Base-by-base conservation (phyloP, 2,797 vertebrate species). In the Scarus forsteni region DNA sequence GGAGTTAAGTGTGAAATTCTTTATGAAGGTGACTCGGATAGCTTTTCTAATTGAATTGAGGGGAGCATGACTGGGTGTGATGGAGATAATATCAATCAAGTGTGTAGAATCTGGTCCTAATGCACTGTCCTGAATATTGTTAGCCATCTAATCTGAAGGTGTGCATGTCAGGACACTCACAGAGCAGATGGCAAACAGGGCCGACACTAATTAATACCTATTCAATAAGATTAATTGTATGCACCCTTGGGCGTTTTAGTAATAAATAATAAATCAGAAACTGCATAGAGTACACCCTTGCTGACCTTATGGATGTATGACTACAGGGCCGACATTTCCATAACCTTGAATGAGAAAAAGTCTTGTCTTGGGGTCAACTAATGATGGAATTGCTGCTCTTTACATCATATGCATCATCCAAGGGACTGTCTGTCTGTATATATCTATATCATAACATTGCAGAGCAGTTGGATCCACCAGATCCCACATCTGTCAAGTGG, bases 31-130 rank as follows among this genome's bases (percentile, higher is more conserved):
- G 81, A 88, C 82, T 74, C 8, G 0, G 34, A 66, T 48, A 52
- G 53, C 48, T 79, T 79, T 83, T 83, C 59, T 88, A 89, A 89
- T 87, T 88, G 75, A 85, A 87, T 44, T 50, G 62, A 59, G 65
- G 42, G 46, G 72, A 84, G 71, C 49, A 48, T 71, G 69, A 81
- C 67, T 75, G 58, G 58, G 38, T 79, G 78, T 35, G 18, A 39
- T 39, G 57, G 55, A 72, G 83, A 89, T 84, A 69, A 84, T 76
- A 86, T 85, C 78, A 85, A 81, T 85, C 85, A 79, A 73, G 63
- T 57, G 69, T 70, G 71, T 38, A 56, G 55, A 65, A 77, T 84
- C 68, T 56, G 54, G 69, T 56, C 61, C 13, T 55, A 66, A 69
- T 66, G 58, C 48, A 1, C 39, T 19, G 39, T 82, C 50, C 57